These are phyloP conservation scores for Gerris lacustris DNA, from an alignment of 2,888 invertebrate species.

Conservation along the genomic window DNA sequence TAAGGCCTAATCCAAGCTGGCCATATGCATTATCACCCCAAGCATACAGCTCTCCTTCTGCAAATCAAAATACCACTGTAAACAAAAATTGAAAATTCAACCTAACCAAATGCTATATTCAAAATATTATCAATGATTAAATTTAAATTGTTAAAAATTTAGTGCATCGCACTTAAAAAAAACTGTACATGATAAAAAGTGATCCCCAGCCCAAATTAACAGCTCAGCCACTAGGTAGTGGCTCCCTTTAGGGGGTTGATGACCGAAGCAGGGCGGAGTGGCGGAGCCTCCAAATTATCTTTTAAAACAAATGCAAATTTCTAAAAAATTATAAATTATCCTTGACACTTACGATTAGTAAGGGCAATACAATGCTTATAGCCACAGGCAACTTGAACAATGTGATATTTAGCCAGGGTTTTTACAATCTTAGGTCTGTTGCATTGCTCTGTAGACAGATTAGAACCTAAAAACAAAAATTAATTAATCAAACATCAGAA, in stretches of 20 bases:
- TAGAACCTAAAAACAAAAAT: constrained; percentile 20
- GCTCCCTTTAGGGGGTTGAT: too few species aligned
- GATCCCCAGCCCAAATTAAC: too few species aligned
- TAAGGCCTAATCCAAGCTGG: constrained; percentile 58
- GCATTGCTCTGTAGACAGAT: constrained; percentile 38
- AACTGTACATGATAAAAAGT: too few species aligned
- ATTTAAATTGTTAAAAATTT: too few species aligned
- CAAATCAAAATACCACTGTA: constrained; percentile 28
- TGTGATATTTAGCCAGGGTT: constrained; percentile 55
- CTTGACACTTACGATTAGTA: constrained; percentile 55
- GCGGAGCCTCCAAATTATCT: too few species aligned
- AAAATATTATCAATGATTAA: background rate
- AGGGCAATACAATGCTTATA: constrained; percentile 71
- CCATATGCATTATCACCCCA: constrained; percentile 78
- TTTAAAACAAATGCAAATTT: too few species aligned
- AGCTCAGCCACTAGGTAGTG: too few species aligned
- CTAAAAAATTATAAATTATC: too few species aligned
- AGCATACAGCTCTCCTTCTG: constrained; percentile 69
- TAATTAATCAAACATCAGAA: background rate
- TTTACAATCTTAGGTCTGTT: constrained; percentile 63
- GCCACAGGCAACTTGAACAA: constrained; percentile 80
- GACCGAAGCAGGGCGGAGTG: too few species aligned
- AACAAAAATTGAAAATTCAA: constrained; percentile 32
- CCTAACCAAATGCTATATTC: background rate
- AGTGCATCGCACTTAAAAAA: too few species aligned